Base-by-base conservation (phyloP, 1,140 invertebrate genomes). In the Phortica variegata region DNA sequence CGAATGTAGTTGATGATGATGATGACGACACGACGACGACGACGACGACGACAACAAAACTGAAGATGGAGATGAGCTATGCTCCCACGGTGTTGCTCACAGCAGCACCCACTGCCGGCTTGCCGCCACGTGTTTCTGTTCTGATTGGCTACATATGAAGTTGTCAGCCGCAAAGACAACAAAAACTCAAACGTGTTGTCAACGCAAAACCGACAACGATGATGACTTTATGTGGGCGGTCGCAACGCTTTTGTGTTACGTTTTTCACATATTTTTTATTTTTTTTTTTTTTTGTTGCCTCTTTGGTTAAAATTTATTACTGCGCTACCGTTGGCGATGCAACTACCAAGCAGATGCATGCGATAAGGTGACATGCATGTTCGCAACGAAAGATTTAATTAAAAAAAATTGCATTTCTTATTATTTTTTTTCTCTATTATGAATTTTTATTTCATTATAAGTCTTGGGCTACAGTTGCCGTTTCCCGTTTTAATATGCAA, bases 141-240 rank as follows among this genome's bases (percentile, higher is more conserved):
- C 63, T 63, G 63, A 66, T 66, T 69, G 63, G 63, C 65, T 51
- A 60, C 56, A 58, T 68, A 68, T 68, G 52, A 68, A 68, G 63
- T 68, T 68, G 63, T 68, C 61, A 63, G 57, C 31, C 49, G 31
- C 56, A 59, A 63, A 54, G 59, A 66, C 62, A 50, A 68, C 62
- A 63, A 66, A 66, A 66, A 68, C 62, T 66, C 65, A 60, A 68
- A 68, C 63, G 63, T 53, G 57, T 55, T 60, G 63, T 54, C 34
- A 45, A 46, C 46, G 38, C 52, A 46, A 63, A 53, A 63, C 59
- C 62, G 59, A 34, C 44, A 43, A 29, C 31, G 56, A 36, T 53
- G 55, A n/a, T 53, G 47, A 13, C 39, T 43, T 45, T 68, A 34
- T 52, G 63, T 68, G 63, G 63, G 63, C 63, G 63, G 63, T 68